Evolutionary conservation across 2,797 vertebrate species (phyloP).

Genomic region (Perodicticus potto): DNA sequence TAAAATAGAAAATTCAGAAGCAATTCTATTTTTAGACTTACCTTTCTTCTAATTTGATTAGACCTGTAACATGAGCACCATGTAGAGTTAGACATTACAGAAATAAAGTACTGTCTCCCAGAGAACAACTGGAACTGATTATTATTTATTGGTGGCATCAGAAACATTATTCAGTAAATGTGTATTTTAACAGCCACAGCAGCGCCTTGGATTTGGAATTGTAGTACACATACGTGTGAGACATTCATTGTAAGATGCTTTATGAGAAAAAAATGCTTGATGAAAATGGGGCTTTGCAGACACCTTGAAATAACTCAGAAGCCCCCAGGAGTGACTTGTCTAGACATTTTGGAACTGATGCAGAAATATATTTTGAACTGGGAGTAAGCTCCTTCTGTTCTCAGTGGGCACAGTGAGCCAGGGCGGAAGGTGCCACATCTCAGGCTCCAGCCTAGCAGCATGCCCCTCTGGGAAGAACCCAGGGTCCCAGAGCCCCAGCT

Average conservation of each 20-base stretch:
- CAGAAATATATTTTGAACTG: slow-evolving; percentile 53
- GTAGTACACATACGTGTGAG: background rate
- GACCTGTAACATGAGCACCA: background rate
- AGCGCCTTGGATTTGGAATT: background rate
- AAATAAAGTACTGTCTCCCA: background rate
- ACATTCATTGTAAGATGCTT: background rate
- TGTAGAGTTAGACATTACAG: background rate
- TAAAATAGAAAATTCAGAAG: slow-evolving; percentile 4
- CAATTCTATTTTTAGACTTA: slow-evolving; percentile 21
- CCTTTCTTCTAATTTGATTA: slow-evolving; percentile 26
- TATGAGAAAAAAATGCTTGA: background rate
- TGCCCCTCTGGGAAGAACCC: background rate
- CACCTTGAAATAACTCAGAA: slow-evolving; percentile 69
- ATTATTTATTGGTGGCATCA: background rate
- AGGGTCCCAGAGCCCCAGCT: background rate
- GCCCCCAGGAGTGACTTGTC: slow-evolving; percentile 57
- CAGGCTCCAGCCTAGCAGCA: background rate
- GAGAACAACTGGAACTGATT: background rate
- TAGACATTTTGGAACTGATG: slow-evolving; percentile 62
- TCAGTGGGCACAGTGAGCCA: background rate
- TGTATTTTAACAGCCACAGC: background rate
- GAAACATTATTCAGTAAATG: background rate
- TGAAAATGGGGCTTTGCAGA: slow-evolving; percentile 44
- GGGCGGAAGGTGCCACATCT: background rate
- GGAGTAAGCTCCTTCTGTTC: background rate